These are phyloP conservation scores for Halisarca cf. caerulea DNA, from an alignment of 37 sponge, comb jelly and placozoan genomes.

Conservation along the genomic window DNA sequence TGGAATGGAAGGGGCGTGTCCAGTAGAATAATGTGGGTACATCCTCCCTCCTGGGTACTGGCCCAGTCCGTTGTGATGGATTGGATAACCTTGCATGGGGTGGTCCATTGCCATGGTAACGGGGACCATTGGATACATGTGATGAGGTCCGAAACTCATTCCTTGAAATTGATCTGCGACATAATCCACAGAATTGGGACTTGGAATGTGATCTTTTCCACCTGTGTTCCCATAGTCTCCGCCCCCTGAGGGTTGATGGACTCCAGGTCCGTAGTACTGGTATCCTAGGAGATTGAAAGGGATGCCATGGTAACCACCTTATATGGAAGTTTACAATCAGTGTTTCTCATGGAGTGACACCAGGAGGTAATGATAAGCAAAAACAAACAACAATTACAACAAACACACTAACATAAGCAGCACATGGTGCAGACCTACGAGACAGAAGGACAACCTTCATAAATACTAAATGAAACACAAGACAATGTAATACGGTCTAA, in stretches of 20 bases:
- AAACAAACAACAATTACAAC: too few relatives aligned
- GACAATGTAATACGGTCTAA: too few relatives aligned
- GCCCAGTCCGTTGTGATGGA: not conserved
- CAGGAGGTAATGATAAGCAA: too few relatives aligned
- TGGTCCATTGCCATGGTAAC: slow-evolving; percentile 13
- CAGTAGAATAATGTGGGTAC: not conserved
- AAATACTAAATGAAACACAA: too few relatives aligned
- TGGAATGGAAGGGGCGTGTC: slow-evolving; percentile 12
- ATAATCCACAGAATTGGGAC: slow-evolving; percentile 32
- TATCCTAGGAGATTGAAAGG: too few relatives aligned
- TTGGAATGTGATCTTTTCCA: not conserved
- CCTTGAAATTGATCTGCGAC: slow-evolving; percentile 69
- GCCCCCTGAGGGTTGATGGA: not conserved
- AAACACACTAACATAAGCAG: too few relatives aligned
- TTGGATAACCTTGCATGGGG: slow-evolving; percentile 5
- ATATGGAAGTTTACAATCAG: too few relatives aligned
- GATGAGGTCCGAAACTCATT: slow-evolving; percentile 9
- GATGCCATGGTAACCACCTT: too few relatives aligned
- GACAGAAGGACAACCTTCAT: too few relatives aligned
- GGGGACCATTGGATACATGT: slow-evolving; percentile 26
- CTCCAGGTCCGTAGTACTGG: too few relatives aligned
- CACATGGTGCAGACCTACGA: too few relatives aligned
- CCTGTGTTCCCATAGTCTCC: not conserved
- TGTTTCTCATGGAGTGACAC: too few relatives aligned
- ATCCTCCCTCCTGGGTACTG: slow-evolving; percentile 1